Percentiles rank a stretch among this genome's conserved stretches.
Conservation (phyloP, 2,113 vertebrate species). For the Channa maculata region DNA sequence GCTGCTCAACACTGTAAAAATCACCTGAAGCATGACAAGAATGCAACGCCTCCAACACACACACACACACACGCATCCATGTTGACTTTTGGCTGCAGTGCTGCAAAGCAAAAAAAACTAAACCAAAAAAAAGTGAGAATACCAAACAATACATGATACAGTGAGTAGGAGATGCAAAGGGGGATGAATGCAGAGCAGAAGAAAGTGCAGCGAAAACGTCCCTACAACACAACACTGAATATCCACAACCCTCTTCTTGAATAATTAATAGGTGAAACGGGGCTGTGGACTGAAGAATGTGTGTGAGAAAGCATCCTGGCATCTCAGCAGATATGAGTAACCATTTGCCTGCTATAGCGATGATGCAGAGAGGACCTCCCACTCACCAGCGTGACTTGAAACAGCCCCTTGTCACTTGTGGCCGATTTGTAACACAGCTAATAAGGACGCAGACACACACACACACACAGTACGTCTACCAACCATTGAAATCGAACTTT, state of each 20-base stretch:
- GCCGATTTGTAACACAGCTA: slow-evolving; percentile 37
- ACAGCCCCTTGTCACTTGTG: slow-evolving; percentile 36
- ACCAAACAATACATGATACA: slow-evolving; percentile 20
- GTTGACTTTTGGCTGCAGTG: slow-evolving; percentile 32
- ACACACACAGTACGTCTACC: neutral
- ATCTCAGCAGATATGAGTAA: slow-evolving; percentile 76
- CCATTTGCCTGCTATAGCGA: slow-evolving; percentile 48
- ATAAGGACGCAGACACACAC: slow-evolving; percentile 29
- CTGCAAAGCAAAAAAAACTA: neutral
- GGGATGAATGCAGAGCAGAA: slow-evolving; percentile 20
- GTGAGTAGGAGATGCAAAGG: slow-evolving; percentile 17
- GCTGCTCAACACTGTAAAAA: slow-evolving; percentile 58
- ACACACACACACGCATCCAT: slow-evolving; percentile 14
- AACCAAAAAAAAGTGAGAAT: slow-evolving; percentile 23
- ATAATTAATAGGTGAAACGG: slow-evolving; percentile 73
- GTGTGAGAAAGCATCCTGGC: slow-evolving; percentile 69
- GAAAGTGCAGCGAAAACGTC: slow-evolving; percentile 38
- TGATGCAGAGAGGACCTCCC: slow-evolving; percentile 45
- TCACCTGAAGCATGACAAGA: slow-evolving; percentile 58
- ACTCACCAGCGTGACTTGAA: slow-evolving; percentile 55
- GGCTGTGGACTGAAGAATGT: slow-evolving; percentile 59
- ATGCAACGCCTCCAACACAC: slow-evolving; percentile 4
- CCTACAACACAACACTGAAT: slow-evolving; percentile 77
- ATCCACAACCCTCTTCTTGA: slow-evolving; percentile 68
- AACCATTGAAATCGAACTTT: slow-evolving; percentile 14